Base-by-base conservation (phyloP, 2,113 vertebrate species). In the Tyrannus savana region DNA sequence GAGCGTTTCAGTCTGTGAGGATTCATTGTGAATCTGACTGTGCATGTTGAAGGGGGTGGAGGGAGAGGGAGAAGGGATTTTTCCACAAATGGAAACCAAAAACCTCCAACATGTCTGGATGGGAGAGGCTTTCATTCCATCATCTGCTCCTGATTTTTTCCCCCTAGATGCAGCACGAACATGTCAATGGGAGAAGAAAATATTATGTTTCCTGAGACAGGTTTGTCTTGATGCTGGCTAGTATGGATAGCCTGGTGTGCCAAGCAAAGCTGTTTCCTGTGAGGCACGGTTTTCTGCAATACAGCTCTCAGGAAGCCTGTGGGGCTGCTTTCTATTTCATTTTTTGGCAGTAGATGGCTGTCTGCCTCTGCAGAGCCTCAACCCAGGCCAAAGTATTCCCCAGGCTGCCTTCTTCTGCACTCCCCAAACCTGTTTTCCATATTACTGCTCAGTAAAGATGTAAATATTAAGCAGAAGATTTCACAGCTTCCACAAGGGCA, bases 271-370 rank as follows among this genome's bases (percentile, higher is more conserved):
- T 74, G 46, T 80, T 62, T 82, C 84, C 46, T 88, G 37, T n/a
- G 58, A 67, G 66, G 64, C 89, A 84, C 9, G n/a, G 7, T 46
- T 89, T 75, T 78, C 28, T 85, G 24, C 62, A 58, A 31, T 47
- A 84, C 63, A 66, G 58, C 64, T 63, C 19, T 73, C 21, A 1
- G 50, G 72, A 88, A 71, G 69, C 66, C 46, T 37, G 46, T 30
- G 68, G 24, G 55, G 73, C 73, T 33, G 80, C 35, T 81, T 89
- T 62, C 74, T 39, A 16, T 87, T 71, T 47, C 80, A 5, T 19
- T 11, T 53, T 17, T 15, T 28, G 64, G 84, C 98, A 6, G 96
- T 96, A 98, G 98, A 91, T 98, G 98, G 98, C 97, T 95, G 89
- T 93, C 89, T 50, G 56, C 80, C 90, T 90, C 95, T 90, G 60